Evolutionary conservation across 1,140 invertebrate genomes (phyloP).

Genomic region (Metaphire vulgaris): DNA sequence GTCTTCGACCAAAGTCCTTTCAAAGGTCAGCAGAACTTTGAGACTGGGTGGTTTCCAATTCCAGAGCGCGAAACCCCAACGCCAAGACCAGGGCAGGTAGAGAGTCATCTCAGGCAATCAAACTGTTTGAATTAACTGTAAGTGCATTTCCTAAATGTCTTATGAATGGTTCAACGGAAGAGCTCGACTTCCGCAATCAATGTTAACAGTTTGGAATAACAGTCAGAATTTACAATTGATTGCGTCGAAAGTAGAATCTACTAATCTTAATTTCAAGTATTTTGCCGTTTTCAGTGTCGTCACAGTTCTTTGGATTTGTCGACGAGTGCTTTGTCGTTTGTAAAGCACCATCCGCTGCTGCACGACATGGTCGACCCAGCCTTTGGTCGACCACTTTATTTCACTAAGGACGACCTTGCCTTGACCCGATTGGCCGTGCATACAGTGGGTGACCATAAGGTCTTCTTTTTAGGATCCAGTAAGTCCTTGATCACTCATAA

Average conservation of each 20-base stretch:
- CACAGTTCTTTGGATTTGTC: not conserved
- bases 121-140: too few species aligned
- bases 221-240: too few species aligned
- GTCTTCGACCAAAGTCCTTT: not conserved
- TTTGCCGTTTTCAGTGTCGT: too few species aligned
- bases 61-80: not conserved
- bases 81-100: not conserved
- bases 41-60: not conserved
- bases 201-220: too few species aligned
- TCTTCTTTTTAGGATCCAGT: conserved; percentile 9
- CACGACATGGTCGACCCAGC: not conserved
- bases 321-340: not conserved
- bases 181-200: too few species aligned
- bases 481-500: not conserved
- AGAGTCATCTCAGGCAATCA: too few species aligned
- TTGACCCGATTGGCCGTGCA: conserved; percentile 4
- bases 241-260: too few species aligned
- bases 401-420: conserved; percentile 8
- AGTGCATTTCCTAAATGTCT: too few species aligned
- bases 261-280: too few species aligned
- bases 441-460: not conserved
- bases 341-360: not conserved
- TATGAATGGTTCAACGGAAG: too few species aligned
- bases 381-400: not conserved
- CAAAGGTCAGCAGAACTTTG: conserved; percentile 5